Conservation (phyloP, 2,888 invertebrate genomes). For the Drosophila kokeensis region DNA sequence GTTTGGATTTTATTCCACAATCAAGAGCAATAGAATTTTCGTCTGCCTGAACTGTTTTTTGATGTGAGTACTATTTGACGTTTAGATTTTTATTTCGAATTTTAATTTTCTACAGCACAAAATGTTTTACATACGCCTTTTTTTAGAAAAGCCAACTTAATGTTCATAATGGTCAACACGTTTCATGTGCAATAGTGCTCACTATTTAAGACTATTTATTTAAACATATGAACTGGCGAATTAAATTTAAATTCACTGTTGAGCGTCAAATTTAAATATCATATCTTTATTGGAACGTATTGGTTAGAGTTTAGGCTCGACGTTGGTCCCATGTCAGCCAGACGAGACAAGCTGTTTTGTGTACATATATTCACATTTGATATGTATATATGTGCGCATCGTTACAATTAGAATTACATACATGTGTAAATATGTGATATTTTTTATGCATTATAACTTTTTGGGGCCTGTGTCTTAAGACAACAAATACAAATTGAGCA, state of each 20-base stretch:
- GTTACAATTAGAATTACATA: background rate
- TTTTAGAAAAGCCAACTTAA: background rate
- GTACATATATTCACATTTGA: background rate
- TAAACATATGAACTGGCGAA: background rate
- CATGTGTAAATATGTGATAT: background rate
- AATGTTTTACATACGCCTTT: background rate
- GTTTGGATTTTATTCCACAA: background rate
- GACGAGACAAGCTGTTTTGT: background rate
- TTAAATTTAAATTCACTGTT: background rate
- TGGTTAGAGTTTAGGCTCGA: background rate
- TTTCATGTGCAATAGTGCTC: background rate
- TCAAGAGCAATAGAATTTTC: background rate
- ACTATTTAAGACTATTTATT: background rate
- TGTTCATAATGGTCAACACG: background rate
- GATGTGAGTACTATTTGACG: no score
- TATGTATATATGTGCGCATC: background rate
- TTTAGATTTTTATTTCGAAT: no score
- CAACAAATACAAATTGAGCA: background rate
- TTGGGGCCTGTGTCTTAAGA: background rate
- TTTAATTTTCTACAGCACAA: background rate
- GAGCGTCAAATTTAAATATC: background rate
- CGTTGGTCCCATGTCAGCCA: background rate
- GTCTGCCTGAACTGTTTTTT: no score
- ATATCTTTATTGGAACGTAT: background rate
- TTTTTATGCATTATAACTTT: background rate